Evolutionary conservation across 2,888 invertebrate species (phyloP), one percentile per base, ranked within the genome.

Genomic region (Xylota segnis): DNA sequence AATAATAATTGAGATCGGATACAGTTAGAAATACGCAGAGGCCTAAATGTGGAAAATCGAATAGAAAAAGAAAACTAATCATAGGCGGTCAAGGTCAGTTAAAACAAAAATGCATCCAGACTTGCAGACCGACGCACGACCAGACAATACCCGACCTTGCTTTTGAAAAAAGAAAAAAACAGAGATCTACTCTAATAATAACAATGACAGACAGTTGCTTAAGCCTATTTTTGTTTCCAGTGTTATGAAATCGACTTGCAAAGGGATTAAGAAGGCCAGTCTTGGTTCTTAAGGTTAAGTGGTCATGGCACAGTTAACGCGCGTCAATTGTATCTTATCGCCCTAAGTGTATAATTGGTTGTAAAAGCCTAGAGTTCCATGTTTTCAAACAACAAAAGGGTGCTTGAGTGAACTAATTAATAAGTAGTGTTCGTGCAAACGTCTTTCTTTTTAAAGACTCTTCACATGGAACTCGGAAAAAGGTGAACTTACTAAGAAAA

Each of bases 11-110:
- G 75, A 75, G 70, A 71, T 76, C 65, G 81, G 34, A 59, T 54
- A 37, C 70, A 63, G 61, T 63, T 78, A 61, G 77, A 70, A 70
- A 70, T 27, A 52, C 5, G 23, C 23, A 12, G 54, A 45, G 23
- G 27, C 29, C 52, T 61, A 40, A 54, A 29, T 40, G 34, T 50
- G 40, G 63, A 74, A 54, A 74, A 63, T 63, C 40, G 32, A n/a
- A 59, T 56, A 50, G 43, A 74, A 74, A 65, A 52, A 63, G 50
- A 76, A 70, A 56, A 43, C 66, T 32, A 34, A 79, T 58, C 47
- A 65, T 72, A 84, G 75, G 71, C 70, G 75, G 84, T 84, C 84
- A 84, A 84, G 84, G 84, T 81, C 84, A 81, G 29, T 59, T 78
- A 14, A n/a, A 52, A n/a, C n/a, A 43, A 52, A 78, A 81, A 58